Evolutionary conservation across 2,113 vertebrate genomes (phyloP).

Genomic region (Leuciscus idus): DNA sequence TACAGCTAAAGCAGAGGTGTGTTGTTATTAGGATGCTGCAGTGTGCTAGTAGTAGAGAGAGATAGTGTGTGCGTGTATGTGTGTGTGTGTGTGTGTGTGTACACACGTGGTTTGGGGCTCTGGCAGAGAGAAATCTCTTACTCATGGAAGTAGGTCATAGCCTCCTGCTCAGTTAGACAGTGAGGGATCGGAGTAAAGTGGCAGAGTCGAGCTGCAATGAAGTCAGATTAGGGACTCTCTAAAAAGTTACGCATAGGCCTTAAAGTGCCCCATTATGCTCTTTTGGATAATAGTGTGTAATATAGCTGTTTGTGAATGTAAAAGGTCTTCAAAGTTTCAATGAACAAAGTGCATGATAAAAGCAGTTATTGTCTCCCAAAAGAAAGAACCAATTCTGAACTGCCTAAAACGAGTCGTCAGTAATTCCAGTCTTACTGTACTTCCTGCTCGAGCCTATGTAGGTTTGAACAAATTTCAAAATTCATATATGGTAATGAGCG

Average conservation of each 20-base stretch:
- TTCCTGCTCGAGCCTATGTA: too few species aligned
- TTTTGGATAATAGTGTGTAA: too few species aligned
- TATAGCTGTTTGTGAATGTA: too few species aligned
- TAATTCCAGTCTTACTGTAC: too few species aligned
- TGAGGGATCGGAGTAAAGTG: slow-evolving; percentile 63
- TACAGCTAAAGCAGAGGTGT: slow-evolving; percentile 3
- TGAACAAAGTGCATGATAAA: too few species aligned
- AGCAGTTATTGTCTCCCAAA: too few species aligned
- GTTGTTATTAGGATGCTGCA: neutral
- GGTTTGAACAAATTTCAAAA: too few species aligned
- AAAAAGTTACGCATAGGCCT: neutral
- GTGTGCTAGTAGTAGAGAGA: neutral
- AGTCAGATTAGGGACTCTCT: slow-evolving; percentile 65
- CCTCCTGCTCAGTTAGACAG: slow-evolving; percentile 62
- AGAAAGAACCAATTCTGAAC: too few species aligned
- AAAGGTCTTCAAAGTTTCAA: too few species aligned
- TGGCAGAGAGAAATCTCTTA: slow-evolving; percentile 70
- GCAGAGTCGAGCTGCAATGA: slow-evolving; percentile 63
- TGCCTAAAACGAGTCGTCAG: too few species aligned
- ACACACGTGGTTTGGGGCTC: slow-evolving; percentile 53
- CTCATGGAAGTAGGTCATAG: slow-evolving; percentile 79
- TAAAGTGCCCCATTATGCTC: neutral
- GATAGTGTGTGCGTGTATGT: slow-evolving; percentile 12
- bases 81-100: slow-evolving; percentile 49
- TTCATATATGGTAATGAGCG: too few species aligned